Evolutionary conservation across 2,113 vertebrate species (phyloP).

Genomic region (Ciconia boyciana): DNA sequence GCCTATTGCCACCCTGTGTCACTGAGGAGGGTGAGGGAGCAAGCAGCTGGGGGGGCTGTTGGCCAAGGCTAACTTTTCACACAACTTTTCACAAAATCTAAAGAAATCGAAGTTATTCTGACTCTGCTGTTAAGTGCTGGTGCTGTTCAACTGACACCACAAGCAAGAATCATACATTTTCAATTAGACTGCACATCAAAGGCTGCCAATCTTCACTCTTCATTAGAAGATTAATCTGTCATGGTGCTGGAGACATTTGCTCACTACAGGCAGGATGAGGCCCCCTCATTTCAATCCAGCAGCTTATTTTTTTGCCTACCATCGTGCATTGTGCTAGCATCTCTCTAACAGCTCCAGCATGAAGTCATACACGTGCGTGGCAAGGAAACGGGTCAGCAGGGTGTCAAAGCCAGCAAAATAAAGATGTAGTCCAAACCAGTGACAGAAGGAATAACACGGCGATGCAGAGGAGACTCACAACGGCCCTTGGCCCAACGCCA

Average conservation of each 20-base stretch:
- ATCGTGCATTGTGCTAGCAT: rapidly evolving
- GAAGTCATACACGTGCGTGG: neutral
- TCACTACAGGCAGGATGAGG: neutral
- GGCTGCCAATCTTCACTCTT: neutral
- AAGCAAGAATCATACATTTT: neutral
- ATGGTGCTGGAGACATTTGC: neutral
- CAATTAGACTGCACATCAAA: neutral
- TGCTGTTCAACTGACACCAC: neutral
- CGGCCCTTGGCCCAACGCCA: rapidly evolving
- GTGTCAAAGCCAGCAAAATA: neutral
- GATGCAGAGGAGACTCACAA: neutral
- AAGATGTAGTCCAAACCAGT: neutral
- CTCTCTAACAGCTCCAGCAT: neutral
- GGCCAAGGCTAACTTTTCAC: neutral
- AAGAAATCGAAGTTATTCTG: neutral
- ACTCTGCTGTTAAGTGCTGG: neutral
- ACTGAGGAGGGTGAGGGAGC: rapidly evolving
- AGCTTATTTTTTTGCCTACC: neutral
- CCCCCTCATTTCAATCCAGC: neutral
- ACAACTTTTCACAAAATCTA: neutral
- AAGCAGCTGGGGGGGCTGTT: neutral
- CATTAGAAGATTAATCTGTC: neutral
- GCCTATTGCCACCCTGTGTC: rapidly evolving
- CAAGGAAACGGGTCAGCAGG: neutral
- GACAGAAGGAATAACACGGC: neutral